phyloP scores from a whole-genome alignment of 2,888 invertebrate species.

The Lumbricus terrestris region DNA sequence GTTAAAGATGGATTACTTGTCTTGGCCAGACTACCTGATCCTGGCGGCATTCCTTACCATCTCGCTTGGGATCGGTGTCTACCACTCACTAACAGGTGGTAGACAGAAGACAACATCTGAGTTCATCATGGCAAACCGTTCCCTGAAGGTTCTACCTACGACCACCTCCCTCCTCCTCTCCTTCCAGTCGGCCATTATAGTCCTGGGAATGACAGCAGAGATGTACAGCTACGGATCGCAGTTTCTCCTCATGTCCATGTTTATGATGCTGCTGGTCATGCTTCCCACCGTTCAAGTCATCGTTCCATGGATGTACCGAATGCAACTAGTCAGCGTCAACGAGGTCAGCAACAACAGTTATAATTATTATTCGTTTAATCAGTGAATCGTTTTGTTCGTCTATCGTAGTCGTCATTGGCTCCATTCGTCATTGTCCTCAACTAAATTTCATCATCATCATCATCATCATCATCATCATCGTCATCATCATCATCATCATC shows the following conservation, averaged over 20 bases:
- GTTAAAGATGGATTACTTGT: background rate
- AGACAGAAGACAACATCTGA: conserved; percentile 24
- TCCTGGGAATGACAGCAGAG: conserved; percentile 28
- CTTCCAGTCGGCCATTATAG: conserved; percentile 28
- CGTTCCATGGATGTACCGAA: conserved; percentile 21
- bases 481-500: background rate
- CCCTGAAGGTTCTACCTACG: conserved; percentile 26
- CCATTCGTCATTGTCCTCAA: too few relatives aligned
- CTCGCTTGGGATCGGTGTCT: conserved; percentile 26
- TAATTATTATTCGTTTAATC: too few relatives aligned
- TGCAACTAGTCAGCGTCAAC: conserved; percentile 17
- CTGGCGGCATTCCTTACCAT: conserved; percentile 12
- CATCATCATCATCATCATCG: background rate
- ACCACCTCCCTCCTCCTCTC: conserved; percentile 23
- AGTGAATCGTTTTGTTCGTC: too few relatives aligned
- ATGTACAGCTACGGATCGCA: conserved; percentile 27
- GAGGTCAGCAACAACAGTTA: too few relatives aligned
- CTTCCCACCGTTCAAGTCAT: background rate
- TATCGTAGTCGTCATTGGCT: too few relatives aligned
- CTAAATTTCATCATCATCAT: background rate
- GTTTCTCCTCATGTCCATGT: background rate
- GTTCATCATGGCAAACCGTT: conserved; percentile 31
- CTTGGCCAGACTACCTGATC: conserved; percentile 22
- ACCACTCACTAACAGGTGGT: conserved; percentile 24
- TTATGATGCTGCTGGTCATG: background rate